Percentiles rank a stretch among this genome's conserved stretches.
Conservation (phyloP, 2,888 invertebrate species). For the Cyclophora albipunctata region DNA sequence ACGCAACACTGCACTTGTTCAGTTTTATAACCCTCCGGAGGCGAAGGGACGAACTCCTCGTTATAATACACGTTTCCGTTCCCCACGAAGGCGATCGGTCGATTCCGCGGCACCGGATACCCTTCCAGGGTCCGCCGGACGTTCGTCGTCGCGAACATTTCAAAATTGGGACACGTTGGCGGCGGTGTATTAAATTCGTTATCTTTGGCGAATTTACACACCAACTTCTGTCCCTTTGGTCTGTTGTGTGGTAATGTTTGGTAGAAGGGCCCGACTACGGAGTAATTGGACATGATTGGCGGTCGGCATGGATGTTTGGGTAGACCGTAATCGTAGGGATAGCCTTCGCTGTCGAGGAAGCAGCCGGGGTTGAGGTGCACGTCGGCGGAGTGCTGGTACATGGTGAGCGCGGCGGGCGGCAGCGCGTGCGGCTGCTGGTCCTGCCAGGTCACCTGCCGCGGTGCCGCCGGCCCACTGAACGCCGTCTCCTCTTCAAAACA, state of each 20-base stretch:
- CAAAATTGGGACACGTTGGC: conserved; percentile 56
- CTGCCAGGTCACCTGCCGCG: conserved; percentile 74
- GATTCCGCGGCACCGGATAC: conserved; percentile 79
- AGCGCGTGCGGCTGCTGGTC: conserved; percentile 71
- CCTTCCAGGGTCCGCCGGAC: conserved; percentile 87
- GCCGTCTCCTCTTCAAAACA: conserved; percentile 64
- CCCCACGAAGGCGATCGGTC: conserved; percentile 67
- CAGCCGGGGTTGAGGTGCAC: conserved; percentile 85
- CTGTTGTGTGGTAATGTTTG: conserved; percentile 86
- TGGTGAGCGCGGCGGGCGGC: conserved; percentile 61
- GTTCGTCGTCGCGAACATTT: conserved; percentile 66
- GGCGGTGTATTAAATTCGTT: conserved; percentile 61
- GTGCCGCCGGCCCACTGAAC: conserved; percentile 55
- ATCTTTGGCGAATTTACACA: conserved; percentile 68
- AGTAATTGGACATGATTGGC: conserved; percentile 62
- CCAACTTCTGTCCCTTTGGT: conserved; percentile 71
- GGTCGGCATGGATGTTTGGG: conserved; percentile 77
- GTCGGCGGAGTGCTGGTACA: conserved; percentile 81
- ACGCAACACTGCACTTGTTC: conserved; percentile 70
- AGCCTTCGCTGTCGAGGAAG: conserved; percentile 85
- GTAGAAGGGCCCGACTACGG: conserved; percentile 76
- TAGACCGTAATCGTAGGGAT: conserved; percentile 85
- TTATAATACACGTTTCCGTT: conserved; percentile 67
- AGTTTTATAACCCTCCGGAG: conserved; percentile 81
- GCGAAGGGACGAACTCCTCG: conserved; percentile 79